Evolutionary conservation across 1,140 invertebrate species (phyloP), one percentile per base, ranked within the genome.

Genomic region (Apocrypta bakeri): DNA sequence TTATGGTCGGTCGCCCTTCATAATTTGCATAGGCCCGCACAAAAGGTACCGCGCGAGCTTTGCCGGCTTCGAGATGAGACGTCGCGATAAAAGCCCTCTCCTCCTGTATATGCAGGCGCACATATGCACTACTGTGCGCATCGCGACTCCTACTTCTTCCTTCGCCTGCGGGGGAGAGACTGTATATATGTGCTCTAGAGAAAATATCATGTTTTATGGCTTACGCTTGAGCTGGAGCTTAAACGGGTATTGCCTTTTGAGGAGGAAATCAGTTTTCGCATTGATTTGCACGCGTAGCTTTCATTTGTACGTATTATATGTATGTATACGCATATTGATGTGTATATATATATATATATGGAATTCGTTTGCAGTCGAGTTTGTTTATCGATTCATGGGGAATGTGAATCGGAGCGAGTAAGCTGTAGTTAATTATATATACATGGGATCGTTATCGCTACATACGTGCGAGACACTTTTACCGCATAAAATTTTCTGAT

Each of bases 1-100:
- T 89, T 89, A 89, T 89, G 84, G 84, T 73, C 82, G 79, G 84
- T 82, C 84, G 85, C 85, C 82, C 86, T 86, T 87, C 86, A 87
- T 87, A 88, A 90, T 90, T 90, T 90, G 89, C 88, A 90, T 90
- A 88, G 87, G 85, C 86, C 84, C 29, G 68, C 42, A 89, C 88
- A 89, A 90, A 90, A 90, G 88, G 87, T 83, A 89, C 88, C 89
- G 87, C 89, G 77, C 68, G 64, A 56, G 48, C 48, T 56, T 56
- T 56, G 48, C 21, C 48, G 33, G 31, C 17, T 9, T 87, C 72
- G 82, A 88, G 89, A 90, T 90, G 85, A 87, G 88, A 86, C 86
- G 87, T 82, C 48, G 66, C 84, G 88, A 89, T 90, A 90, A 88
- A 56, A 56, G 33, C 66, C 77, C 83, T 85, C 83, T 79, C 79